These are phyloP conservation scores for Pentalonia nigronervosa DNA, from an alignment of 1,140 invertebrate species.

Conservation along the genomic window DNA sequence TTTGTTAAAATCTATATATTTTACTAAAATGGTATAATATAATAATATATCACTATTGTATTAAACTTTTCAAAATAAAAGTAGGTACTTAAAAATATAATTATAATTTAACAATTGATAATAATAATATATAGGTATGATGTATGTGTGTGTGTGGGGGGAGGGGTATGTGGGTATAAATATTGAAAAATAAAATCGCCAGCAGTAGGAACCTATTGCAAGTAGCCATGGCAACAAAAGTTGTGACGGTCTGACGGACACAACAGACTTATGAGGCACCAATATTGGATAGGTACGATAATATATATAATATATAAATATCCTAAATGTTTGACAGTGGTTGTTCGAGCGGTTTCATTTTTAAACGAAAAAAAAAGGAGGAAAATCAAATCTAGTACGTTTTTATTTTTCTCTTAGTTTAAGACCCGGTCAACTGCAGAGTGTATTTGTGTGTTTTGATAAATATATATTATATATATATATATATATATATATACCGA, in stretches of 20 bases:
- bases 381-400: not conserved
- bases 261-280: no score
- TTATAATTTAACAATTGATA: not conserved
- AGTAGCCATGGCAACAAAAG: conserved; percentile 5
- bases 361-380: not conserved
- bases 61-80: not conserved
- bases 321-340: not conserved
- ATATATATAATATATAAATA: not conserved
- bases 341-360: not conserved
- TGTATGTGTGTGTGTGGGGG: not conserved
- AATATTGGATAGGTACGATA: not conserved
- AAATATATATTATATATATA: not conserved
- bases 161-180: not conserved
- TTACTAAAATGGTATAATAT: not conserved
- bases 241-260: not conserved
- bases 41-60: not conserved
- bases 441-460: not conserved
- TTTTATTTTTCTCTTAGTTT: not conserved
- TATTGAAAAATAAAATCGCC: not conserved
- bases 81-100: not conserved
- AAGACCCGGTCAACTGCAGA: not conserved
- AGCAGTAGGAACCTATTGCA: not conserved
- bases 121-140: not conserved
- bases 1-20: no score
- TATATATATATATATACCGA: not conserved